Evolutionary conservation across 2,113 vertebrate species (phyloP).

Genomic region (Scytalopus superciliaris): DNA sequence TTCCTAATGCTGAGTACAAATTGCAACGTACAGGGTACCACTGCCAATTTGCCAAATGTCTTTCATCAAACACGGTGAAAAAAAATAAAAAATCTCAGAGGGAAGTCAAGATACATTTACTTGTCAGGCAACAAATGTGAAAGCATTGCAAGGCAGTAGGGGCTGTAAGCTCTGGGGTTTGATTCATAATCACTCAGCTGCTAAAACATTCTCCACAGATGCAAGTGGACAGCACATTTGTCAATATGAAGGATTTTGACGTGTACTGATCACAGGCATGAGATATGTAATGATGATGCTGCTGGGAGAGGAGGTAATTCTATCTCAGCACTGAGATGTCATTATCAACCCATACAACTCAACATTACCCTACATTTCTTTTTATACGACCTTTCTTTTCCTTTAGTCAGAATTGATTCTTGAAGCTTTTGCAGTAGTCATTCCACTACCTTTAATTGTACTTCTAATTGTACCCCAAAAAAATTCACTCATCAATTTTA

Average conservation of each 20-base stretch:
- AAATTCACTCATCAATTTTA: constrained; percentile 48
- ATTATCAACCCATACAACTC: constrained; percentile 73
- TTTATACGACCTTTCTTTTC: constrained; percentile 38
- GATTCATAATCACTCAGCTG: constrained; percentile 99
- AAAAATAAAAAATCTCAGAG: constrained; percentile 76
- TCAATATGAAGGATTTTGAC: constrained; percentile 99
- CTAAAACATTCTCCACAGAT: constrained; percentile 99
- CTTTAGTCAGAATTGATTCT: constrained; percentile 63
- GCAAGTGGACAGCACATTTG: constrained; percentile 98
- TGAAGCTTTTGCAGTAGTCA: constrained; percentile 33
- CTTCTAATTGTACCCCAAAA: constrained; percentile 60
- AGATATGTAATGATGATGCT: constrained; percentile 96
- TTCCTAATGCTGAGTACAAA: constrained; percentile 81
- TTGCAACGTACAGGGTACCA: constrained; percentile 82
- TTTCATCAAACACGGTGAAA: constrained; percentile 84
- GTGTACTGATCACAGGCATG: constrained; percentile 95
- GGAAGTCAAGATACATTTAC: constrained; percentile 88
- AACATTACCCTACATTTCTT: constrained; percentile 62
- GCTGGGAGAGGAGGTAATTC: constrained; percentile 82
- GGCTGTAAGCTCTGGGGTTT: constrained; percentile 84
- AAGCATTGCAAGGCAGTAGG: constrained; percentile 73
- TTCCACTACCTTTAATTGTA: constrained; percentile 61
- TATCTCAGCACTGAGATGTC: constrained; percentile 73
- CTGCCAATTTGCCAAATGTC: constrained; percentile 94
- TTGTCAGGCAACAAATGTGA: constrained; percentile 85